phyloP scores from a whole-genome alignment of 2,888 invertebrate genomes.

The Torymus tubicola region DNA sequence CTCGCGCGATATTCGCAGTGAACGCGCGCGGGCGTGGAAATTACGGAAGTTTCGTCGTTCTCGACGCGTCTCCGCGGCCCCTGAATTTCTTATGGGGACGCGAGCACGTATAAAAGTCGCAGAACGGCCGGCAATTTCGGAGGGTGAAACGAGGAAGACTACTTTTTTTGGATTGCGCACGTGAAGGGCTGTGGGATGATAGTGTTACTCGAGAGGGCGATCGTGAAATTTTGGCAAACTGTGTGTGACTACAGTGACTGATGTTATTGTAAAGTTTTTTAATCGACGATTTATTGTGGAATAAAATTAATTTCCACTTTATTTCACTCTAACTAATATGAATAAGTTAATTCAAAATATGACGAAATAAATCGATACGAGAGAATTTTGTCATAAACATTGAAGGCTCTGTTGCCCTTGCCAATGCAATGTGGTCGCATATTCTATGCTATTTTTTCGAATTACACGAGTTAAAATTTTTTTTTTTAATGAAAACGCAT shows the following conservation, averaged over 20 bases:
- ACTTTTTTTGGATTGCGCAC: background rate
- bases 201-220: background rate
- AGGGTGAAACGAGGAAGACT: background rate
- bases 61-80: constrained; percentile 55
- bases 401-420: no score
- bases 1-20: constrained; percentile 63
- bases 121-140: constrained; percentile 1
- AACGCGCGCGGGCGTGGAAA: constrained; percentile 65
- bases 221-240: constrained; percentile 23
- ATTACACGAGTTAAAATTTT: no score
- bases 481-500: no score
- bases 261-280: constrained; percentile 12
- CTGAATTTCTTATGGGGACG: constrained; percentile 63
- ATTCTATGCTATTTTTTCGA: no score
- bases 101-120: constrained; percentile 5
- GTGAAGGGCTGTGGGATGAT: background rate
- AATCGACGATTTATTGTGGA: background rate
- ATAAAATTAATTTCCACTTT: no score
- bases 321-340: no score
- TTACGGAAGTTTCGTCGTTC: constrained; percentile 73
- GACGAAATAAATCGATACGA: no score
- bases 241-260: background rate
- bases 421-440: no score
- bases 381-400: no score
- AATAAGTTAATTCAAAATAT: no score